phyloP scores from a whole-genome alignment of 2,113 vertebrate genomes.

The Trichomycterus rosablanca region DNA sequence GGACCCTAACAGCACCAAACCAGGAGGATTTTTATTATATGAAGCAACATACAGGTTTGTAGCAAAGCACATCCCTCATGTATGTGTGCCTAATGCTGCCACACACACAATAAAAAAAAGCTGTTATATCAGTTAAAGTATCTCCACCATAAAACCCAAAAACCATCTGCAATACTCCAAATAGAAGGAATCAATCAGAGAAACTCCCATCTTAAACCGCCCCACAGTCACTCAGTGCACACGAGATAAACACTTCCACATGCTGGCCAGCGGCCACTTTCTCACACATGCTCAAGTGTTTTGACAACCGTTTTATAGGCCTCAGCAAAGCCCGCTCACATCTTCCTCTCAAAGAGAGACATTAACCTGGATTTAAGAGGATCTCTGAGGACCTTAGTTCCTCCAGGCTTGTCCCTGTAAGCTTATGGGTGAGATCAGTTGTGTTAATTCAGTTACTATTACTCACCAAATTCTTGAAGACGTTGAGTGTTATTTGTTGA shows the following conservation, averaged over 20 bases:
- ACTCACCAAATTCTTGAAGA: not conserved
- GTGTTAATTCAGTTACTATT: no score
- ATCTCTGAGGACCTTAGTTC: slow-evolving; percentile 50
- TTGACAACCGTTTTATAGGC: slow-evolving; percentile 78
- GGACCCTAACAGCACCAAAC: no score
- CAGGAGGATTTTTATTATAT: no score
- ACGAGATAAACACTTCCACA: slow-evolving; percentile 86
- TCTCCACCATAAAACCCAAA: not conserved
- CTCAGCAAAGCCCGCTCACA: slow-evolving; percentile 63
- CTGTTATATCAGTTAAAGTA: slow-evolving; percentile 8
- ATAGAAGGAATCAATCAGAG: slow-evolving; percentile 73
- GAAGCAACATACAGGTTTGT: no score
- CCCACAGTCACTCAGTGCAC: slow-evolving; percentile 64
- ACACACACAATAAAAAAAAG: not conserved
- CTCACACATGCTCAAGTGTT: slow-evolving; percentile 85
- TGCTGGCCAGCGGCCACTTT: slow-evolving; percentile 79
- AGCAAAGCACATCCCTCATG: no score
- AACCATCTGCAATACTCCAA: slow-evolving; percentile 45
- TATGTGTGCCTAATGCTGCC: not conserved
- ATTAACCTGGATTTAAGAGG: slow-evolving; percentile 57
- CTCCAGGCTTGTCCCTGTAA: slow-evolving; percentile 12
- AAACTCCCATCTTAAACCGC: slow-evolving; percentile 73
- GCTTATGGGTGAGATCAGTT: not conserved
- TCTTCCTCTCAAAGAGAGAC: slow-evolving; percentile 47
- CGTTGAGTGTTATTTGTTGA: no score